Conservation (phyloP, 1,140 invertebrate genomes). For the Microplitis demolitor region DNA sequence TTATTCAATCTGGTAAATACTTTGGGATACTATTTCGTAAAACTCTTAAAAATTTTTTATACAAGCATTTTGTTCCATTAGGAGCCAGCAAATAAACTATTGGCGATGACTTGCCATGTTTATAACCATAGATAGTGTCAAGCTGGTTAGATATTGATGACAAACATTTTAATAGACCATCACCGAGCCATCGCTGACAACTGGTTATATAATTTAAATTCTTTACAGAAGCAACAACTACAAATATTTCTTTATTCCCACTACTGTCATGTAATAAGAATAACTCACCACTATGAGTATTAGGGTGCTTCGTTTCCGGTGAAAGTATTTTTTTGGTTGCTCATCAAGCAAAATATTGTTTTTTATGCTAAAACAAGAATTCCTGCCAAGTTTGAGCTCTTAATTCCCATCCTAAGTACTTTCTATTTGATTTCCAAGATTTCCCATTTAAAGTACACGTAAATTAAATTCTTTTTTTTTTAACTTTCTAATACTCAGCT, state of each 20-base stretch:
- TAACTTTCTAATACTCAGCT: too few species aligned
- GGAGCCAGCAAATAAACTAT: not conserved
- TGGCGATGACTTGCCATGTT: not conserved
- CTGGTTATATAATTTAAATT: not conserved
- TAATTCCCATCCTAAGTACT: too few species aligned
- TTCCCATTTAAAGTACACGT: too few species aligned
- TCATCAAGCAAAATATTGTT: too few species aligned
- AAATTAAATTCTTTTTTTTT: too few species aligned
- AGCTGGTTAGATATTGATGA: not conserved
- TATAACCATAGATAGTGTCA: not conserved
- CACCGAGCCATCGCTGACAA: constrained; percentile 9
- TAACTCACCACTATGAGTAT: not conserved
- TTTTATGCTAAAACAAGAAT: too few species aligned
- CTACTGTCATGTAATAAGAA: not conserved
- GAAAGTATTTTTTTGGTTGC: too few species aligned
- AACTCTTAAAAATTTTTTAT: not conserved
- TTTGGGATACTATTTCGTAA: not conserved
- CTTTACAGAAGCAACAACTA: not conserved
- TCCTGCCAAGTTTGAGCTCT: too few species aligned
- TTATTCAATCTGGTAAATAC: not conserved
- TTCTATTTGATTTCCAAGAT: too few species aligned
- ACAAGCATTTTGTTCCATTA: not conserved
- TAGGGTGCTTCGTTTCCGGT: too few species aligned
- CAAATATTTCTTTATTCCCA: not conserved
- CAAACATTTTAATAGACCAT: constrained; percentile 14